These are phyloP conservation scores for Tenthredo notha DNA, from an alignment of 2,888 invertebrate species.

Conservation along the genomic window DNA sequence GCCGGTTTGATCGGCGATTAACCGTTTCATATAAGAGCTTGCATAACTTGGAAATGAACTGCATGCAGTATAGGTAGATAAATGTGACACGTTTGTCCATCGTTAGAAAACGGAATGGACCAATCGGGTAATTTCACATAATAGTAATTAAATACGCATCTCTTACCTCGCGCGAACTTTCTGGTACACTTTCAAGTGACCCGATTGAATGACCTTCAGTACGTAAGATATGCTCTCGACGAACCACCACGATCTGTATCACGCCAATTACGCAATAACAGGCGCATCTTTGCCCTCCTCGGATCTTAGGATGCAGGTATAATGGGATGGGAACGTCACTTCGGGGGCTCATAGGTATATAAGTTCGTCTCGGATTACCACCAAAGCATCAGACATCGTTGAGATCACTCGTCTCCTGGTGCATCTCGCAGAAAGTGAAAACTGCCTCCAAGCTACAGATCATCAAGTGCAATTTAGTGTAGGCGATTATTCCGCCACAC, in stretches of 20 bases:
- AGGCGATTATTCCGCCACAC: constrained; percentile 22
- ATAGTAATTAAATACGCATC: constrained; percentile 52
- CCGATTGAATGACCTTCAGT: constrained; percentile 71
- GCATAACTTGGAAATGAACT: constrained; percentile 18
- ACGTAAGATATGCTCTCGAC: constrained; percentile 52
- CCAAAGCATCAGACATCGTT: constrained; percentile 46
- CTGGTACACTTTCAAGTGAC: constrained; percentile 69
- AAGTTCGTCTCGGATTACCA: constrained; percentile 38
- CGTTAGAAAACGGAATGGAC: constrained; percentile 19
- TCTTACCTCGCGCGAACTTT: constrained; percentile 47
- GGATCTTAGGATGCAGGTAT: constrained; percentile 8
- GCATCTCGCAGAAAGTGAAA: constrained; percentile 45
- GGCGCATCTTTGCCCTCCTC: constrained; percentile 58
- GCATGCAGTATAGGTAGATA: background rate
- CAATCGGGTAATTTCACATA: constrained; percentile 39
- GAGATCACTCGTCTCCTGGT: constrained; percentile 46
- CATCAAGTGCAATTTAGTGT: constrained; percentile 34
- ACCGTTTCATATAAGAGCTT: constrained; percentile 21
- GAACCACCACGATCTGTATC: constrained; percentile 70
- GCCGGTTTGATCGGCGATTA: constrained; percentile 12
- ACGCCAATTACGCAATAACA: constrained; percentile 58
- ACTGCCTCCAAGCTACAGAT: background rate
- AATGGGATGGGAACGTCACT: constrained; percentile 41
- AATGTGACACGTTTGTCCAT: constrained; percentile 16
- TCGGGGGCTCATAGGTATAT: constrained; percentile 38